A percentile compares a stretch with the other conserved stretches of the same genome.
Evolutionary conservation across 2,888 invertebrate genomes (phyloP).

Genomic region (Trichopoda pennipes): DNA sequence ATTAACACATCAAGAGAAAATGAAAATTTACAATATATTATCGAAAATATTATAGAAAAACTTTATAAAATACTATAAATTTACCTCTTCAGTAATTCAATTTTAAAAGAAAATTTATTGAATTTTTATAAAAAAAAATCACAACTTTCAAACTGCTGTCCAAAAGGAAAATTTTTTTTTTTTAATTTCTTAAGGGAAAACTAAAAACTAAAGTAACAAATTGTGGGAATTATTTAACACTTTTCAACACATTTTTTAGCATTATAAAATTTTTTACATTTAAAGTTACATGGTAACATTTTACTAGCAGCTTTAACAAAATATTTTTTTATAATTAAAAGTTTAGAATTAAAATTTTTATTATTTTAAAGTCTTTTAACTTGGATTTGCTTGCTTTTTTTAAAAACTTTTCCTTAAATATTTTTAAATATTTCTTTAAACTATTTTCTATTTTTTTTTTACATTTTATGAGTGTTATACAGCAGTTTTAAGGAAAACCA

Average conservation of each 20-base stretch:
- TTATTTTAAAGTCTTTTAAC: conserved; percentile 8
- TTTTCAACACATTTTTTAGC: neutral
- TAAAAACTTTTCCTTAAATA: conserved; percentile 14
- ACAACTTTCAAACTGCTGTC: too few species aligned
- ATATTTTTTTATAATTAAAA: neutral
- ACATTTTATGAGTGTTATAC: conserved; percentile 51
- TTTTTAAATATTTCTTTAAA: conserved; percentile 13
- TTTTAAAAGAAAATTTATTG: neutral
- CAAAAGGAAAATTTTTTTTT: neutral
- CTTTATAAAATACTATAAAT: conserved; percentile 10
- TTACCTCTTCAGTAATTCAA: neutral
- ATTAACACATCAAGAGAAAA: conserved; percentile 55
- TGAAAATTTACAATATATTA: conserved; percentile 50
- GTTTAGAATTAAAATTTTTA: neutral
- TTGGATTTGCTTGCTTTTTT: conserved; percentile 3
- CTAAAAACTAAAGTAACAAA: too few species aligned
- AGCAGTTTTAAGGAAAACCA: conserved; percentile 65
- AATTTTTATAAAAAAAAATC: too few species aligned
- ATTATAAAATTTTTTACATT: neutral
- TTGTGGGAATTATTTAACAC: conserved; percentile 1
- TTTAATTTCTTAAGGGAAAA: neutral
- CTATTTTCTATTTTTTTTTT: conserved; percentile 48
- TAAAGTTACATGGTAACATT: neutral
- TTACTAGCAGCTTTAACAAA: neutral
- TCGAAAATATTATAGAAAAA: conserved; percentile 10